A percentile compares a stretch with the other conserved stretches of the same genome.
Conservation (phyloP, 2,888 invertebrate species). For the Petrolisthes cinctipes region DNA sequence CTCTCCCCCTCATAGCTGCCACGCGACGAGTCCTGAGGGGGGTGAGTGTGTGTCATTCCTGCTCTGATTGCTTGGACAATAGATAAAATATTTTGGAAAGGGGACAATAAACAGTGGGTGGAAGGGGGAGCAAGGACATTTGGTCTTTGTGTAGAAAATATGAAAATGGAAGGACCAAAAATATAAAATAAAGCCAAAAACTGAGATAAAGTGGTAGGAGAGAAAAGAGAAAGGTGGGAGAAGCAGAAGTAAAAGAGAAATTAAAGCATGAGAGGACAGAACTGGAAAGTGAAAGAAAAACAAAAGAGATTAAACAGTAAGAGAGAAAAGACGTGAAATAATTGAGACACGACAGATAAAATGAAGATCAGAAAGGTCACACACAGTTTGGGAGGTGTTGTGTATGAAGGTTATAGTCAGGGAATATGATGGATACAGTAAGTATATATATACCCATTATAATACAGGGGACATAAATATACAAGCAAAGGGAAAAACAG, state of each 20-base stretch:
- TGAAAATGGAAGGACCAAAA: too few species aligned
- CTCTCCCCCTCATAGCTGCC: constrained; percentile 69
- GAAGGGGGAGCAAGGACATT: too few species aligned
- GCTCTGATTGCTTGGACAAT: neutral
- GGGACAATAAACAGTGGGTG: too few species aligned
- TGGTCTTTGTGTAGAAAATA: too few species aligned
- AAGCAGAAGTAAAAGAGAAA: neutral
- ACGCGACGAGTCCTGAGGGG: constrained; percentile 68
- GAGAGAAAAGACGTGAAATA: neutral
- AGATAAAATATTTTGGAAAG: neutral
- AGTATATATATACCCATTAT: neutral
- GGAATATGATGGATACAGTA: neutral
- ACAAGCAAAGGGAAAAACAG: neutral
- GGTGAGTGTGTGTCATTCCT: neutral
- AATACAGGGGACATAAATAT: neutral
- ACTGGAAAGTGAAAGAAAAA: neutral
- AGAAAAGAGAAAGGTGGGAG: neutral
- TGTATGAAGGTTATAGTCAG: too few species aligned
- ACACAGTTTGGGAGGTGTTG: too few species aligned
- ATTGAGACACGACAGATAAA: too few species aligned
- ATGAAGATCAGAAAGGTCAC: too few species aligned
- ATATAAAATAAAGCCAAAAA: too few species aligned
- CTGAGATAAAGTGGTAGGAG: neutral
- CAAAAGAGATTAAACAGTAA: neutral
- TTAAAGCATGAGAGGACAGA: neutral